Evolutionary conservation across 2,888 invertebrate species (phyloP).

Genomic region (Chrysolina americana): DNA sequence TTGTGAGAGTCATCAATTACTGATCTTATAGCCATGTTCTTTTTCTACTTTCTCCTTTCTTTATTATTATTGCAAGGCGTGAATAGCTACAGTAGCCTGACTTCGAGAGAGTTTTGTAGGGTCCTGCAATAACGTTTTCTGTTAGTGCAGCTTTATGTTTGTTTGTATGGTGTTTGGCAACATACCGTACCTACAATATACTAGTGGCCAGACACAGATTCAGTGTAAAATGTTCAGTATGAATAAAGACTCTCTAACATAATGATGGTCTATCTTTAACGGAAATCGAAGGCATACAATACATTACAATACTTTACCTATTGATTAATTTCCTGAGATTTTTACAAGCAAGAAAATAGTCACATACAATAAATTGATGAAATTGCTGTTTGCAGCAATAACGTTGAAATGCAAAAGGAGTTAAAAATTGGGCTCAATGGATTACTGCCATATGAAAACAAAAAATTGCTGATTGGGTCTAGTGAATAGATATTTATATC

Average conservation of each 20-base stretch:
- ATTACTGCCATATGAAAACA: too few species aligned
- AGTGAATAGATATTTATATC: too few species aligned
- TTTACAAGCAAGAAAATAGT: too few species aligned
- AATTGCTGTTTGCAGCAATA: too few species aligned
- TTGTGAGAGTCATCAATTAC: background rate
- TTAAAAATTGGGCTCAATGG: too few species aligned
- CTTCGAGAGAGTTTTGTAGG: background rate
- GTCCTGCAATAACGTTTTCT: conserved; percentile 1
- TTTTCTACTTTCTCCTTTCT: background rate
- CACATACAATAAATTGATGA: too few species aligned
- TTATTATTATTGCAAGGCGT: conserved; percentile 3
- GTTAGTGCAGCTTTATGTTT: background rate
- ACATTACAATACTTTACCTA: too few species aligned
- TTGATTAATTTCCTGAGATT: too few species aligned
- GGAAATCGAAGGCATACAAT: too few species aligned
- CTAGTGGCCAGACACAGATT: background rate
- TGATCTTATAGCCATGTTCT: background rate
- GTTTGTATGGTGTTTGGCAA: background rate
- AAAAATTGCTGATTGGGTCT: too few species aligned
- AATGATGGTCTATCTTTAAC: too few species aligned
- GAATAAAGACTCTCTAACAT: background rate
- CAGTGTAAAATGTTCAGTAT: background rate
- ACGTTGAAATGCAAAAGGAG: too few species aligned
- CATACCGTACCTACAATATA: background rate
- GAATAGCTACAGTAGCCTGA: background rate